Evolutionary conservation across 2,113 vertebrate genomes (phyloP), one percentile per base, ranked within the genome.

Genomic region (Hyaena hyaena): DNA sequence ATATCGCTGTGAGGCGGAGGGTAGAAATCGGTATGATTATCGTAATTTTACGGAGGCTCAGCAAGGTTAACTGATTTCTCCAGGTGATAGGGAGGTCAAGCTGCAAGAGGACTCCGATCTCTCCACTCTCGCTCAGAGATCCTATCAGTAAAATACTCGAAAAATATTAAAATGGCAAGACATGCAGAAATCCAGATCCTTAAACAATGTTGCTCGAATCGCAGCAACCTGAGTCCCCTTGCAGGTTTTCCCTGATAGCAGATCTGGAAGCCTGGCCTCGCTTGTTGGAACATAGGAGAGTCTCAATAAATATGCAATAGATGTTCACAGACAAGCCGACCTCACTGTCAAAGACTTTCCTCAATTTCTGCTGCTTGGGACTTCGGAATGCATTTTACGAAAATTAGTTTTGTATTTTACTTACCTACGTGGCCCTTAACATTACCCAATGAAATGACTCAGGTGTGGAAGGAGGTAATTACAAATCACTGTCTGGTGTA

Each of bases 331-430:
- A n/a, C 16, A 86, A 17, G 12, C 53, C 45, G 19, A 50, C 16
- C 48, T 90, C 58, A 28, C 7, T 31, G 53, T 48, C 48, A 48
- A 55, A 43, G 33, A 63, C 17, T 16, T 45, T 19, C 39, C 86
- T 33, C 10, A n/a, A 9, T 87, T 84, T 26, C 55, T 85, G 77
- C 90, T 55, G 63, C 88, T 90, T 69, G 73, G 48, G 28, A 73
- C 95, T 95, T 88, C 58, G 68, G 77, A n/a, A 83, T 28, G 61
- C 12, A n/a, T 58, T 93, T 97, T 93, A 83, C 93, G 48, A 89
- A 87, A 73, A 92, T 50, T 79, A 93, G 96, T 43, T 65, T 82
- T 79, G 66, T 21, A 43, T 28, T 92, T 92, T 73, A 66, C 15
- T 94, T 93, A 89, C 79, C 61, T 88, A 10, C 73, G 73, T 95